phyloP scores from a whole-genome alignment of 2,113 vertebrate species.

The Trochalopteron elliotii region DNA sequence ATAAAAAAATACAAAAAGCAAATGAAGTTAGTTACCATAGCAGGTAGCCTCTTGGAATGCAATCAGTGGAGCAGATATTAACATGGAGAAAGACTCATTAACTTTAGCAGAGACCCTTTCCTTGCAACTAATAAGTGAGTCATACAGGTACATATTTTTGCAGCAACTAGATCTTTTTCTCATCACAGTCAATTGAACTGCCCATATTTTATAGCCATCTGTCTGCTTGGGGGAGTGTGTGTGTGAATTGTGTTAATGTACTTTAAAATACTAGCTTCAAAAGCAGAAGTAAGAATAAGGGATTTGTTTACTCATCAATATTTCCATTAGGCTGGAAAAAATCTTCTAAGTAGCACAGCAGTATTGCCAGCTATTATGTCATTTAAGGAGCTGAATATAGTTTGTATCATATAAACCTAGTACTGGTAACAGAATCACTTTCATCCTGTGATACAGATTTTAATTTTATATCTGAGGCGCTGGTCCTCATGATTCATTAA shows the following conservation, averaged over 20 bases:
- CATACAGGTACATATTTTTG: neutral
- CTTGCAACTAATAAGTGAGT: neutral
- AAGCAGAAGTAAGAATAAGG: neutral
- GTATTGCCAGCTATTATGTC: neutral
- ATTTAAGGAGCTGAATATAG: neutral
- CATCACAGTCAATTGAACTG: neutral
- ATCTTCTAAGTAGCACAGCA: neutral
- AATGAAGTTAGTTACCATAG: neutral
- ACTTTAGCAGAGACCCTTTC: neutral
- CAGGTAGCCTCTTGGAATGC: neutral
- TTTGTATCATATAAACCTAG: neutral
- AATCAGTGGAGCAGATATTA: neutral
- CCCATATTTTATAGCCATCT: neutral
- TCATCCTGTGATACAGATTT: neutral
- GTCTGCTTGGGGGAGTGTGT: neutral
- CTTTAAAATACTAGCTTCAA: neutral
- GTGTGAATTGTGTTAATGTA: neutral
- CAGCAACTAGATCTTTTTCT: neutral
- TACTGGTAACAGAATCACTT: neutral
- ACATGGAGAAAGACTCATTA: neutral
- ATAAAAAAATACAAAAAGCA: neutral
- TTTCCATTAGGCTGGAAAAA: neutral
- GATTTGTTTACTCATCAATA: constrained; percentile 4
- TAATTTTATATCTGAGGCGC: neutral
- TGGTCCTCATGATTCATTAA: neutral